Evolutionary conservation across 2,797 vertebrate species (phyloP), one percentile per base, ranked within the genome.

Genomic region (Brotula barbata): DNA sequence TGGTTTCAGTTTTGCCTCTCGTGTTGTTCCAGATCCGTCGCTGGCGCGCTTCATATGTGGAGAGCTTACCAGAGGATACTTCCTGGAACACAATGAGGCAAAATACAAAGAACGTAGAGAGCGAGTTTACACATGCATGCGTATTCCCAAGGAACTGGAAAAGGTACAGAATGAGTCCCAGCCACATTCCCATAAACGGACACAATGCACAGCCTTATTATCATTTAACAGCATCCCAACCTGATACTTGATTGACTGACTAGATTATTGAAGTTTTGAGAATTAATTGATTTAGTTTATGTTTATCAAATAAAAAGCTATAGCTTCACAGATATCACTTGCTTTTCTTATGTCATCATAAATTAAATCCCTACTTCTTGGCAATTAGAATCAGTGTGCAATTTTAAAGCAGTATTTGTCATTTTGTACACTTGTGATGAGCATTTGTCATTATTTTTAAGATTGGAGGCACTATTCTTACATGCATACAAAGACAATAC

Each of bases 41-140:
- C 77, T 99, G 79, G 80, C 95, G 33, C 93, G 92, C 70, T 99
- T 99, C 90, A 94, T 99, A 85, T 91, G 92, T 55, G 89, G 94
- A 15, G 97, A 99, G 82, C 91, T 99, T 75, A 99, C 96, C 56
- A 92, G 97, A 85, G 95, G 96, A 39, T 99, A 99, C 90, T 97
- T 98, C 90, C 94, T 98, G 80, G 97, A 99, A 78, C 96, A 97
- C 89, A 96, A 99, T 81, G 96, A 98, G 84, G 97, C 97, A 70
- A 97, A 98, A 84, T 99, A 96, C 82, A 98, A 92, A 0, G 96
- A 99, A 84, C 90, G 95, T 70, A 90, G 97, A 71, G 95, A 99
- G 82, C 88, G 92, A 68, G 95, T 99, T 2, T 99, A 99, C 89
- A 98, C 96, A 0, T 99, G 95, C 86, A 91, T 99, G 94, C 90